Conservation (phyloP, 2,888 invertebrate species). For the Scaeva pyrastri region DNA sequence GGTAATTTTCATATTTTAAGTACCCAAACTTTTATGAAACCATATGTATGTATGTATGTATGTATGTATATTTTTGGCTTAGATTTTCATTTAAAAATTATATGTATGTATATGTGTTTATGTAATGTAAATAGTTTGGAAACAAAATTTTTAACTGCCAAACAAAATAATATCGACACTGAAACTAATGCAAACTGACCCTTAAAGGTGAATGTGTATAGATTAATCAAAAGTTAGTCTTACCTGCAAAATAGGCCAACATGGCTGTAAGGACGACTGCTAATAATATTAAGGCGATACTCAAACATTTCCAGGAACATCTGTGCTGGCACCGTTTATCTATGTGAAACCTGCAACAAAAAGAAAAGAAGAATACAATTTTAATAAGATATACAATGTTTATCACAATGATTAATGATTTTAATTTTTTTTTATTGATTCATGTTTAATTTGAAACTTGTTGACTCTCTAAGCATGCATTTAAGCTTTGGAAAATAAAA, state of each 20-base stretch:
- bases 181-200: conserved; percentile 62
- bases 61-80: conserved; percentile 10
- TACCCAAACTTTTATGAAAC: background rate
- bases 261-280: conserved; percentile 95
- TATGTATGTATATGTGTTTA: background rate
- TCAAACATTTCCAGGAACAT: conserved; percentile 98
- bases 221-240: conserved; percentile 81
- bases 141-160: conserved; percentile 26
- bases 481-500: no score
- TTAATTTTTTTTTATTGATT: no score
- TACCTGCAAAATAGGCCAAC: conserved; percentile 98
- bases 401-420: no score
- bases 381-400: background rate
- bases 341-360: conserved; percentile 92
- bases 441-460: no score
- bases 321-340: conserved; percentile 96
- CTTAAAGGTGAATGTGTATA: conserved; percentile 34
- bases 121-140: conserved; percentile 36
- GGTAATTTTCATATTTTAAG: conserved; percentile 32
- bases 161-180: background rate
- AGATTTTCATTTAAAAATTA: conserved; percentile 42
- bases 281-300: conserved; percentile 95
- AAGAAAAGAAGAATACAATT: conserved; percentile 61
- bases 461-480: no score
- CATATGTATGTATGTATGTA: background rate